Conservation (phyloP, 2,888 invertebrate genomes). For the Microchrysa polita region DNA sequence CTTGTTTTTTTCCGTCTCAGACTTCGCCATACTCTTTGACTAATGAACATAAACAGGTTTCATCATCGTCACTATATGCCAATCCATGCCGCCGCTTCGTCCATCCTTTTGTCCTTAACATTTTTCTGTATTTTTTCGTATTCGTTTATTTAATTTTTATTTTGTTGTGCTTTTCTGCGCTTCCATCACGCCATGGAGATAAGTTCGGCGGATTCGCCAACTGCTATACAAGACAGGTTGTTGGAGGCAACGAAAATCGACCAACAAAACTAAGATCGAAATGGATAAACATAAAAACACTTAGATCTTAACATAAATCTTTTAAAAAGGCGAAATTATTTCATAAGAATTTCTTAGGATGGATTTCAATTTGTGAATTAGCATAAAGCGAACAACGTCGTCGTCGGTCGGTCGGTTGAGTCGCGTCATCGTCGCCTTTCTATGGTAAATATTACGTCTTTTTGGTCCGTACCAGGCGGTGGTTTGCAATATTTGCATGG, state of each 20-base stretch:
- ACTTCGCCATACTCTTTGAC: too few species aligned
- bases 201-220: background rate
- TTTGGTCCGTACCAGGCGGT: background rate
- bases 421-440: conserved; percentile 13
- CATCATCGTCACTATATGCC: background rate
- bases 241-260: background rate
- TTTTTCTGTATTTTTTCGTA: too few species aligned
- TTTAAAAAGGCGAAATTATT: conserved; percentile 14
- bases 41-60: background rate
- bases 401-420: too few species aligned
- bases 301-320: conserved; percentile 28
- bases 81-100: too few species aligned
- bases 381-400: conserved; percentile 17
- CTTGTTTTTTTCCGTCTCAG: background rate
- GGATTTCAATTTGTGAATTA: conserved; percentile 31
- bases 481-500: too few species aligned
- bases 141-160: too few species aligned
- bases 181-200: background rate
- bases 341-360: conserved; percentile 27
- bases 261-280: background rate
- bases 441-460: too few species aligned
- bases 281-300: conserved; percentile 11
- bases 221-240: too few species aligned
- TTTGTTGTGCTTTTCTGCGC: background rate
- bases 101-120: background rate